Percentiles rank a stretch among this genome's conserved stretches.
Conservation (phyloP, 2,113 vertebrate genomes). For the Elephas maximus region DNA sequence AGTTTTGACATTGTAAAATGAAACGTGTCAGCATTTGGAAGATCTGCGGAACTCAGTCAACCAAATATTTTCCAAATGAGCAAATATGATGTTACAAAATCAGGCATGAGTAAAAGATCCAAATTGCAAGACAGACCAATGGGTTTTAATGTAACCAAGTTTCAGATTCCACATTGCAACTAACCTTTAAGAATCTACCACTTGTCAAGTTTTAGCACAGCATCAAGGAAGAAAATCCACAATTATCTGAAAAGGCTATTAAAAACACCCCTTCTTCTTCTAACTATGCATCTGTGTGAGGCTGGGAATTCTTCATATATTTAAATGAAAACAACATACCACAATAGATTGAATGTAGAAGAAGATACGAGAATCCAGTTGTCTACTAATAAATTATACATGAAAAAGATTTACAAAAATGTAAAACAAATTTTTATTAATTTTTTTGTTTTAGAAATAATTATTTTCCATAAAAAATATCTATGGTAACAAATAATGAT, state of each 20-base stretch:
- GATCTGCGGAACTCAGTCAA: not conserved
- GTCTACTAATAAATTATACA: not conserved
- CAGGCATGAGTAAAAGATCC: not conserved
- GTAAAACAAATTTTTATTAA: not conserved
- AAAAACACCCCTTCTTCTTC: not conserved
- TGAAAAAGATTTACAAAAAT: constrained; percentile 9
- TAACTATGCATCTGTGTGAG: not conserved
- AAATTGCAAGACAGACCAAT: not conserved
- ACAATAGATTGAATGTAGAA: not conserved
- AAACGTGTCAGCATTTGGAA: not conserved
- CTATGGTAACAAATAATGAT: constrained; percentile 5
- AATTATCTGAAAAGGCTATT: constrained; percentile 1
- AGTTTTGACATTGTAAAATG: not conserved
- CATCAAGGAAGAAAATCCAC: not conserved
- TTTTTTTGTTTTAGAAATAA: not conserved
- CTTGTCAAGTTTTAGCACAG: not conserved
- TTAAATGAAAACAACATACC: constrained; percentile 46
- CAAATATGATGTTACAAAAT: not conserved
- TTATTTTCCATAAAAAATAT: constrained; percentile 41
- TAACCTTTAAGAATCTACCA: not conserved
- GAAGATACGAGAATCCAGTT: not conserved
- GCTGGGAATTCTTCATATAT: constrained; percentile 11
- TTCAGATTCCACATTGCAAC: not conserved
- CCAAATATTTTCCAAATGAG: constrained; percentile 6
- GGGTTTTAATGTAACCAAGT: not conserved